Conservation (phyloP, 2,888 invertebrate genomes). For the Camptogramma bilineatum region DNA sequence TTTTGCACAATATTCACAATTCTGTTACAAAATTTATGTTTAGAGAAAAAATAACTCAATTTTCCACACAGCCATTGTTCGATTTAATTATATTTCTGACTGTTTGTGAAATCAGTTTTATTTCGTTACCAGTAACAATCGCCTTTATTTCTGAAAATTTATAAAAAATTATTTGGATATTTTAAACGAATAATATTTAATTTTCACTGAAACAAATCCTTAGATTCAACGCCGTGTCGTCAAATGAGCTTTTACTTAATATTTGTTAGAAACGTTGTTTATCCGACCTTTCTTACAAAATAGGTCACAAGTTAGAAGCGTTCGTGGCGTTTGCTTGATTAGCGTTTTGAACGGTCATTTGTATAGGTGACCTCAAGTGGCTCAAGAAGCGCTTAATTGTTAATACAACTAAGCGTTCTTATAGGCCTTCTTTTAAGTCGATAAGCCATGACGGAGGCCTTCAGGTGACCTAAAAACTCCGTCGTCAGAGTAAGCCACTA, state of each 20-base stretch:
- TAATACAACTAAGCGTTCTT: too few relatives aligned
- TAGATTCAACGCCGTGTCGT: slow-evolving; percentile 44
- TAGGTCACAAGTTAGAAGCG: slow-evolving; percentile 45
- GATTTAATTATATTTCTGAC: slow-evolving; percentile 1
- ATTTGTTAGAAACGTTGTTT: slow-evolving; percentile 72
- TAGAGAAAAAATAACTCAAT: neutral
- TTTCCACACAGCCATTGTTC: neutral
- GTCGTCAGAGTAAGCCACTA: too few relatives aligned
- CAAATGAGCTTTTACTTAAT: slow-evolving; percentile 62
- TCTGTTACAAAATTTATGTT: neutral
- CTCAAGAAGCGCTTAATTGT: too few relatives aligned
- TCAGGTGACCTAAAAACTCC: too few relatives aligned
- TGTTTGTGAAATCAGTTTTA: slow-evolving; percentile 1
- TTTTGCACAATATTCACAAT: neutral
- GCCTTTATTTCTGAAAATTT: neutral
- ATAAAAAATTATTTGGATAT: neutral
- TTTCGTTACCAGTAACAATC: neutral
- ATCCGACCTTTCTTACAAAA: slow-evolving; percentile 52
- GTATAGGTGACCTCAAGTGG: too few relatives aligned
- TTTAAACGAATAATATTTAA: slow-evolving; percentile 46
- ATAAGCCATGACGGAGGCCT: too few relatives aligned
- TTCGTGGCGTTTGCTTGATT: too few relatives aligned
- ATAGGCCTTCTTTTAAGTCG: too few relatives aligned
- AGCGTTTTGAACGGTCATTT: too few relatives aligned
- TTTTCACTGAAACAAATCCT: slow-evolving; percentile 26